Base-by-base conservation (phyloP, 2,797 vertebrate genomes). In the Ptychobarbus kaznakovi region DNA sequence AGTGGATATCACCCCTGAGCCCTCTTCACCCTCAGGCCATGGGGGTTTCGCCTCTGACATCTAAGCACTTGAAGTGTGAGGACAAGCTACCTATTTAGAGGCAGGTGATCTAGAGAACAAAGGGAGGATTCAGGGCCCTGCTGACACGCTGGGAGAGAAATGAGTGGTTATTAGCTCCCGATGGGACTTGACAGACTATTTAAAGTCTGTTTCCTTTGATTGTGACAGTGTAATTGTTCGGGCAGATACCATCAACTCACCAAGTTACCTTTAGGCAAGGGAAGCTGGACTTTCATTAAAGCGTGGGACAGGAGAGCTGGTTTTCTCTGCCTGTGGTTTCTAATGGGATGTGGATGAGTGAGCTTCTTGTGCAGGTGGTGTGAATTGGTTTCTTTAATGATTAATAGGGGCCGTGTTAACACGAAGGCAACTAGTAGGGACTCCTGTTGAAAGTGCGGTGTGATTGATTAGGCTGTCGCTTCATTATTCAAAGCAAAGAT, bases 141-240 rank as follows among this genome's bases (percentile, higher is more conserved):
- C 92, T 94, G 95, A 95, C 95, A 95, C 94, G 92, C 94, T 94
- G 94, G 94, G 94, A 95, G 94, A 94, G 94, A 94, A 93, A 95
- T 95, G 95, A 95, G 94, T 93, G 93, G 94, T 95, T 93, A 96
- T 96, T 95, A 95, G 95, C 92, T 93, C 93, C 91, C 93, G 70
- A 90, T 93, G 93, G 92, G 92, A 94, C 92, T 89, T 92, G 94
- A 94, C 94, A 91, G 94, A 93, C 94, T 93, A 92, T 94, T 96
- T 95, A 95, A 95, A 95, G 92, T 92, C 93, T 91, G 94, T 94
- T 95, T 95, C 95, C 95, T 96, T 96, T 96, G 96, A 96, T 96
- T 96, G 95, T 96, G 96, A 96, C 96, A 96, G 95, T 96, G 95
- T 96, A 96, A 96, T 96, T 96, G 95, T 96, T 95, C 92, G 68